These are phyloP conservation scores for Zootermopsis nevadensis DNA, from an alignment of 2,888 invertebrate genomes.

Conservation along the genomic window DNA sequence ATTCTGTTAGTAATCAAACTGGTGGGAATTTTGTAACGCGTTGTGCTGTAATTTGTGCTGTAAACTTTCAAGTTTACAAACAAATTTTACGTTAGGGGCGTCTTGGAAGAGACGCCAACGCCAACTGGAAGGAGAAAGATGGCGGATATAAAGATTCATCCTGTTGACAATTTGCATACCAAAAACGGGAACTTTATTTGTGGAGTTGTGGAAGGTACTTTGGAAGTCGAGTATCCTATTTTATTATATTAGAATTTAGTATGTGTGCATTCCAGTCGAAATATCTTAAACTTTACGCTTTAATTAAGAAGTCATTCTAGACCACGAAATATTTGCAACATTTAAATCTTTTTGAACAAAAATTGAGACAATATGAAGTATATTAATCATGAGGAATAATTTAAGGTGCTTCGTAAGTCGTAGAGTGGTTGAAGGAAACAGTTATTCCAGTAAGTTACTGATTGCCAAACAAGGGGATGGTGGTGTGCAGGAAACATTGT, in stretches of 20 bases:
- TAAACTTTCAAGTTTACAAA: not conserved
- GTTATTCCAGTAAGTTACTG: too few species aligned
- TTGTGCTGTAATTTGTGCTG: not conserved
- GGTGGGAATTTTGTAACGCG: not conserved
- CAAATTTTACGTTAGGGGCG: not conserved
- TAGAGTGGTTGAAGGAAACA: too few species aligned
- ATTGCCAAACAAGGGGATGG: too few species aligned
- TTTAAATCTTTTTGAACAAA: too few species aligned
- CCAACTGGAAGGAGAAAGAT: conserved; percentile 35
- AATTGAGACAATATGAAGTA: too few species aligned
- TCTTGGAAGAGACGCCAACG: not conserved
- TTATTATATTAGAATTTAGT: not conserved
- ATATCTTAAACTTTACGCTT: too few species aligned
- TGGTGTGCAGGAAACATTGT: too few species aligned
- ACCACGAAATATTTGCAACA: too few species aligned
- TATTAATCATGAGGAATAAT: too few species aligned
- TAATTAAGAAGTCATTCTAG: too few species aligned
- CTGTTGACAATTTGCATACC: conserved; percentile 72
- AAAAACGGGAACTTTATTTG: conserved; percentile 87
- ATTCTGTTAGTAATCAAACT: not conserved
- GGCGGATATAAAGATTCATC: conserved; percentile 51
- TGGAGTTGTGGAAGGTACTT: conserved; percentile 90
- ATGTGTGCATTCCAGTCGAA: not conserved
- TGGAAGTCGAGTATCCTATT: not conserved
- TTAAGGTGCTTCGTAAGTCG: too few species aligned